Evolutionary conservation across 2,113 vertebrate genomes (phyloP).

Genomic region (Sapayoa aenigma): DNA sequence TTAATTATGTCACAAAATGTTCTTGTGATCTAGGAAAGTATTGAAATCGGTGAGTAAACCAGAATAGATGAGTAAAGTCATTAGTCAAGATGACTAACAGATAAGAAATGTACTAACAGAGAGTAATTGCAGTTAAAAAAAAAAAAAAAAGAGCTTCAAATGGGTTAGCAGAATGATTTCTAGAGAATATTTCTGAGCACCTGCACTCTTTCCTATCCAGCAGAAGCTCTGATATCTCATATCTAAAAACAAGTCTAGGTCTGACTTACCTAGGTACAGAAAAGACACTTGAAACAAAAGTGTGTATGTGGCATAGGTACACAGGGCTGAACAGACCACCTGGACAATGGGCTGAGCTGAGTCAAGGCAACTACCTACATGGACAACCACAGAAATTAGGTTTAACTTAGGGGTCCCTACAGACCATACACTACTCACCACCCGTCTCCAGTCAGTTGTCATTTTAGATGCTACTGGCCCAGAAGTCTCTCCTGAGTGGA

Average conservation of each 20-base stretch:
- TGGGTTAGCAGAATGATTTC: neutral
- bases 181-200: conserved; percentile 21
- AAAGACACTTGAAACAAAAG: neutral
- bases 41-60: conserved; percentile 40
- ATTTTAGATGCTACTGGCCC: neutral
- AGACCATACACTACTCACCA: neutral
- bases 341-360: neutral
- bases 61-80: conserved; percentile 34
- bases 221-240: neutral
- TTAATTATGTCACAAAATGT: conserved; percentile 28
- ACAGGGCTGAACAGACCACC: neutral
- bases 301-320: neutral
- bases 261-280: neutral
- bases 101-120: conserved; percentile 38
- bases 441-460: neutral
- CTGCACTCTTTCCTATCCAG: neutral
- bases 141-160: conserved; percentile 28
- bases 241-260: neutral
- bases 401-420: neutral
- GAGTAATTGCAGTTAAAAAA: neutral
- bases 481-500: neutral
- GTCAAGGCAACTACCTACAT: neutral
- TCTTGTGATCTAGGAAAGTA: conserved; percentile 33
- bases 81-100: conserved; percentile 59
- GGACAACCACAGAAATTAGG: neutral